A percentile compares a stretch with the other conserved stretches of the same genome.
Evolutionary conservation across 2,888 invertebrate species (phyloP).

Genomic region (Eristalis intricaria): DNA sequence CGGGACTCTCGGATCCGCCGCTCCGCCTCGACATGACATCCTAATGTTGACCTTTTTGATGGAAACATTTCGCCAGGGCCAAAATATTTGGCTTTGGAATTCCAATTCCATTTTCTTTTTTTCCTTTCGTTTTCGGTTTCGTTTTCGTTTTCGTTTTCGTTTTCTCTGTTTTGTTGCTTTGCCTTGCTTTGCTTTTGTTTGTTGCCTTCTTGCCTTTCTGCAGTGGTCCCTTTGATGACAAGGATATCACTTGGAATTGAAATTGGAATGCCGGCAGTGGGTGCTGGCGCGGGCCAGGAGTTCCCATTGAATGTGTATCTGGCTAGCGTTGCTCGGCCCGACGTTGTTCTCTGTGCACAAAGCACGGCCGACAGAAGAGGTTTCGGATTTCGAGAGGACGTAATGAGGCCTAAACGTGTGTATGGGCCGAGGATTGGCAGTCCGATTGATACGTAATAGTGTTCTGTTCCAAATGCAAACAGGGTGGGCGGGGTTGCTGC

Average conservation of each 20-base stretch:
- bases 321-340: neutral
- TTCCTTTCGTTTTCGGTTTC: neutral
- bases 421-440: neutral
- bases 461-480: neutral
- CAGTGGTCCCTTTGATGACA: neutral
- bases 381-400: neutral
- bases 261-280: constrained; percentile 1
- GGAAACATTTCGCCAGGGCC: constrained; percentile 40
- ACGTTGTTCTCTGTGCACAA: no score
- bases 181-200: no score
- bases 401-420: neutral
- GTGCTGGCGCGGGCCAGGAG: neutral
- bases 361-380: no score
- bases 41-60: constrained; percentile 53
- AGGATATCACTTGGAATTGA: neutral
- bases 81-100: constrained; percentile 30
- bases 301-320: neutral
- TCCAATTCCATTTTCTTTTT: neutral
- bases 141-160: no score
- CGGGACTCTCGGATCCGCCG: no score
- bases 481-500: neutral
- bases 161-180: neutral
- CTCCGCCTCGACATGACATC: constrained; percentile 2
- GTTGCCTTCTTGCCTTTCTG: neutral
- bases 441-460: neutral